These are phyloP conservation scores for Caenorhabditis sp. DNA, from an alignment of 2,888 invertebrate genomes.

Conservation along the genomic window DNA sequence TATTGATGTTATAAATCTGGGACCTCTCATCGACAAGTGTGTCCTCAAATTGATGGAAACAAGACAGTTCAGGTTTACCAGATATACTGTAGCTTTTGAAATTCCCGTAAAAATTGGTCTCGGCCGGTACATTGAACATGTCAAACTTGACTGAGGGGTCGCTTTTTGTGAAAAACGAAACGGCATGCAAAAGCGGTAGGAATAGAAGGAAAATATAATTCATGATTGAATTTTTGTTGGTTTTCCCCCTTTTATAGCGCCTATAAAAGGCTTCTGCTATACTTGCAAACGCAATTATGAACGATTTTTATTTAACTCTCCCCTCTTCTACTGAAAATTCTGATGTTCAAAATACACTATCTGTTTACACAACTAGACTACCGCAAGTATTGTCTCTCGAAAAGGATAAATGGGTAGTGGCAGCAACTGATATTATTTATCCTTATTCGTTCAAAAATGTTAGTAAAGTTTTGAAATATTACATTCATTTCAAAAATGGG, in stretches of 20 bases:
- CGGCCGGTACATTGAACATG: constrained; percentile 1
- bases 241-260: neutral
- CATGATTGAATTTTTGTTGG: neutral
- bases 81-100: neutral
- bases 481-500: constrained; percentile 21
- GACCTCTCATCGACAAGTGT: constrained; percentile 5
- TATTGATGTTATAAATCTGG: constrained; percentile 8
- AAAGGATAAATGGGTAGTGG: constrained; percentile 3
- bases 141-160: constrained; percentile 2
- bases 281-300: no score
- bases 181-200: neutral
- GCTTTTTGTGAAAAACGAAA: constrained; percentile 4
- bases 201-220: neutral
- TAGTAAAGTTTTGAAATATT: neutral
- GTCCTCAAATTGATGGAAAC: constrained; percentile 17
- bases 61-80: constrained; percentile 1
- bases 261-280: no score
- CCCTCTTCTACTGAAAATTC: constrained; percentile 10
- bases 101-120: constrained; percentile 2
- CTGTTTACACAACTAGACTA: neutral
- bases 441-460: constrained; percentile 17
- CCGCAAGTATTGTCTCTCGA: constrained; percentile 16
- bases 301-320: constrained; percentile 18
- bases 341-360: constrained; percentile 20
- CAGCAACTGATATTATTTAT: constrained; percentile 13